A percentile compares a stretch with the other conserved stretches of the same genome.
These are phyloP conservation scores for Numida meleagris DNA, from an alignment of 2,113 vertebrate species.

Conservation along the genomic window DNA sequence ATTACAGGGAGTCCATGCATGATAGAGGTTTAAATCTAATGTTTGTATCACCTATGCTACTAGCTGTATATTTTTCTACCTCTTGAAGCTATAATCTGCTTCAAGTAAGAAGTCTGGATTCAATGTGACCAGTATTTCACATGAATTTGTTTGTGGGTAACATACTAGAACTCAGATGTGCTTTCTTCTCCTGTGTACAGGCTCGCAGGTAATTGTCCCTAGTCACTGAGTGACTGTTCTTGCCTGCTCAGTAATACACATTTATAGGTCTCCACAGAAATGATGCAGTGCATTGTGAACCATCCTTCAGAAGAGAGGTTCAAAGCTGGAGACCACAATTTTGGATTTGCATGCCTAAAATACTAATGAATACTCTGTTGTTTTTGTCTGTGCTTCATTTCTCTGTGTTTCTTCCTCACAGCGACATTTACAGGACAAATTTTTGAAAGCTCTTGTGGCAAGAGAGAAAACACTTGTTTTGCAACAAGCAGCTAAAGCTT, in stretches of 20 bases:
- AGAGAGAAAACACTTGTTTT: not conserved
- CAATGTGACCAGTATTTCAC: not conserved
- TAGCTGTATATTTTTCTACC: not conserved
- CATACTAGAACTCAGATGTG: not conserved
- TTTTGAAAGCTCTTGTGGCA: not conserved
- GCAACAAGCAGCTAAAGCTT: not conserved
- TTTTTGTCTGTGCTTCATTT: not conserved
- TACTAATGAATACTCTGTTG: not conserved
- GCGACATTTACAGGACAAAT: not conserved
- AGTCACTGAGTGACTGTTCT: not conserved
- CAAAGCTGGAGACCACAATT: not conserved
- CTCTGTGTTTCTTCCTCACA: not conserved
- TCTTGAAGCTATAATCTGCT: not conserved
- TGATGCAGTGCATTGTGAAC: not conserved
- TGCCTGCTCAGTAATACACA: not conserved
- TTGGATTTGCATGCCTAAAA: not conserved
- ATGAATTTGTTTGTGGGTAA: not conserved
- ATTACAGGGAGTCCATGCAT: not conserved
- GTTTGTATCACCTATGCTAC: not conserved
- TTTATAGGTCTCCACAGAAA: not conserved
- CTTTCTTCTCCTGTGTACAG: not conserved
- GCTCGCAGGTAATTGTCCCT: not conserved
- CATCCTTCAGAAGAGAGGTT: not conserved
- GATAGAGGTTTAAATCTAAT: not conserved
- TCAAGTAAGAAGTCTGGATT: not conserved